Conservation (phyloP, 2,113 vertebrate species). For the Arenaria interpres region DNA sequence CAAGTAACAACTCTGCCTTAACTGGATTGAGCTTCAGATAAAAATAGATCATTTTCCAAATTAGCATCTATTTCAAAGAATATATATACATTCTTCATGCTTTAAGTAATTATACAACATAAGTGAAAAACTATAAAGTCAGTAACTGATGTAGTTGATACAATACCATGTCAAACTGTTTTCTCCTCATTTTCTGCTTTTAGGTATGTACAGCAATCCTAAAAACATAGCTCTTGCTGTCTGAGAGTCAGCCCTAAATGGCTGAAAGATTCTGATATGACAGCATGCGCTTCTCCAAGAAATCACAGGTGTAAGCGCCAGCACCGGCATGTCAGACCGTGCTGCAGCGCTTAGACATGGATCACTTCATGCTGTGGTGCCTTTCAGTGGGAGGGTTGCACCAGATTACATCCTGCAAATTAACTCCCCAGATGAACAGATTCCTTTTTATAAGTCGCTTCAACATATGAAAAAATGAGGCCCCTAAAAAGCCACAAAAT, state of each 20-base stretch:
- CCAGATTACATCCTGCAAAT: background rate
- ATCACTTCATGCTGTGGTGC: background rate
- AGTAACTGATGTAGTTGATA: background rate
- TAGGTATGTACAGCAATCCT: background rate
- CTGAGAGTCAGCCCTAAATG: background rate
- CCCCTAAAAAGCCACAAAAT: background rate
- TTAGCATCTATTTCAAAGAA: background rate
- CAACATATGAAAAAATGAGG: background rate
- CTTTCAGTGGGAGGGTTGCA: background rate
- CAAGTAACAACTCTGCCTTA: background rate
- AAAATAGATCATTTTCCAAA: background rate
- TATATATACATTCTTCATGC: background rate
- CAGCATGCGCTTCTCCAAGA: background rate
- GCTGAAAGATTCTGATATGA: background rate
- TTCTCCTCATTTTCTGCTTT: background rate
- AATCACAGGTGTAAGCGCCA: background rate
- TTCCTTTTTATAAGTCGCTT: background rate
- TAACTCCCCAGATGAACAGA: background rate
- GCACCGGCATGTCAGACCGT: background rate
- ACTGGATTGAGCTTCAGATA: background rate
- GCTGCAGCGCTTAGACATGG: background rate
- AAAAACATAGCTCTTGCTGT: background rate
- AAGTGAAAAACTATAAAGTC: background rate
- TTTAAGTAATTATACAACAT: background rate
- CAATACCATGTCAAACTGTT: background rate